A percentile compares a stretch with the other conserved stretches of the same genome.
Conservation (phyloP, 2,113 vertebrate species). For the Phoxinus phoxinus region DNA sequence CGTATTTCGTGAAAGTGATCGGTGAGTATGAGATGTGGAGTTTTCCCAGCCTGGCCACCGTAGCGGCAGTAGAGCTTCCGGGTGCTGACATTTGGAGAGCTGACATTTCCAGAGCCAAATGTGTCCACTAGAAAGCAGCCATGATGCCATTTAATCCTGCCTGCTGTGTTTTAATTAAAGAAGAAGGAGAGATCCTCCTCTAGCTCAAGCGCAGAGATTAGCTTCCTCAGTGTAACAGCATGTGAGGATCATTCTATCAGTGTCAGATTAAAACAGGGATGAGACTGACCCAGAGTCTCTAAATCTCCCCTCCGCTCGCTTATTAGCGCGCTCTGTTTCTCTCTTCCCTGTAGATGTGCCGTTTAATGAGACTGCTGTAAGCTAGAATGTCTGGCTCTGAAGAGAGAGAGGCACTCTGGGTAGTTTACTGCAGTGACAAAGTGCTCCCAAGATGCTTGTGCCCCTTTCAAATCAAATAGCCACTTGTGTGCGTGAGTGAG, state of each 20-base stretch:
- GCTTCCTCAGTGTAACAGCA: slow-evolving; percentile 38
- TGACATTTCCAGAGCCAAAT: slow-evolving; percentile 63
- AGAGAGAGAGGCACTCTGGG: slow-evolving; percentile 51
- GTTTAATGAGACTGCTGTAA: slow-evolving; percentile 22
- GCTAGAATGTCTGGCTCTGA: slow-evolving; percentile 2
- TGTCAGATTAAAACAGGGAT: slow-evolving; percentile 42
- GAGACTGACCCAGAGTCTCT: slow-evolving; percentile 28
- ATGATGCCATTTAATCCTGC: slow-evolving; percentile 61
- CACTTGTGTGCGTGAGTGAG: slow-evolving; percentile 13
- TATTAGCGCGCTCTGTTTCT: slow-evolving; percentile 10
- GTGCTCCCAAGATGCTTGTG: slow-evolving; percentile 38
- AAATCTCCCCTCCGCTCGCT: background rate
- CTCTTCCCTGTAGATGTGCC: slow-evolving; percentile 30
- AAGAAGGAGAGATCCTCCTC: slow-evolving; percentile 24
- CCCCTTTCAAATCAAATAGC: slow-evolving; percentile 2
- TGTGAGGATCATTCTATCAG: slow-evolving; percentile 36
- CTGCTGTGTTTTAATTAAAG: slow-evolving; percentile 61
- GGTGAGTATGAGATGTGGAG: slow-evolving; percentile 80
- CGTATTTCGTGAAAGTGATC: slow-evolving; percentile 99
- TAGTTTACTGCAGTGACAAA: slow-evolving; percentile 49
- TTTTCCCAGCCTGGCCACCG: background rate
- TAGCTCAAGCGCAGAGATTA: slow-evolving; percentile 28
- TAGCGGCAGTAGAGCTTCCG: slow-evolving; percentile 16
- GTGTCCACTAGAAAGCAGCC: slow-evolving; percentile 50
- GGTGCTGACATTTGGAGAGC: slow-evolving; percentile 57